Percentiles rank a stretch among this genome's conserved stretches.
phyloP scores from a whole-genome alignment of 2,888 invertebrate genomes.

The Nymphalis polychloros region DNA sequence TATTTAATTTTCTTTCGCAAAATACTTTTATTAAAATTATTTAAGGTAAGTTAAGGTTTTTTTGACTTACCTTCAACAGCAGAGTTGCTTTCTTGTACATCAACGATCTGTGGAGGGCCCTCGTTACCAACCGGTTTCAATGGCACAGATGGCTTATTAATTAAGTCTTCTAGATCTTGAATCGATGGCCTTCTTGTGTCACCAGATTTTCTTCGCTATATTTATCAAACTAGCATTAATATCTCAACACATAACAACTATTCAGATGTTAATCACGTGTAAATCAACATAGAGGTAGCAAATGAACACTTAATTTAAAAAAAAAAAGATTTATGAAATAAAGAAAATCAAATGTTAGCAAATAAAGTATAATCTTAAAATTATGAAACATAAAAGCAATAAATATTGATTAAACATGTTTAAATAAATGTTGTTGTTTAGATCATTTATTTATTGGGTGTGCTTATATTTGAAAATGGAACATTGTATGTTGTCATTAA shows the following conservation, averaged over 20 bases:
- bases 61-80: conserved; percentile 92
- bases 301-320: conserved; percentile 21
- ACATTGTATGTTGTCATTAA: conserved; percentile 3
- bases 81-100: conserved; percentile 96
- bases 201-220: conserved; percentile 91
- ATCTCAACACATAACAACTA: conserved; percentile 5
- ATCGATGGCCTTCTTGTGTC: conserved; percentile 95
- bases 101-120: conserved; percentile 94
- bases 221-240: conserved; percentile 44
- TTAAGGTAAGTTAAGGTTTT: no score
- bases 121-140: conserved; percentile 89
- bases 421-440: background rate
- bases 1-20: no score
- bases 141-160: conserved; percentile 95
- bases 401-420: conserved; percentile 3
- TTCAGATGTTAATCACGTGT: conserved; percentile 57
- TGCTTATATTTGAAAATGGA: conserved; percentile 1
- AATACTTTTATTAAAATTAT: no score
- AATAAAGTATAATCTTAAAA: background rate
- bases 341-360: conserved; percentile 11
- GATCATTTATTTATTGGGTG: background rate
- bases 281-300: conserved; percentile 42
- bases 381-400: conserved; percentile 1
- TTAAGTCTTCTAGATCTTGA: conserved; percentile 93
- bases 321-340: background rate